Evolutionary conservation across 2,888 invertebrate species (phyloP), one percentile per base, ranked within the genome.

Genomic region (Pedicia rivosa): DNA sequence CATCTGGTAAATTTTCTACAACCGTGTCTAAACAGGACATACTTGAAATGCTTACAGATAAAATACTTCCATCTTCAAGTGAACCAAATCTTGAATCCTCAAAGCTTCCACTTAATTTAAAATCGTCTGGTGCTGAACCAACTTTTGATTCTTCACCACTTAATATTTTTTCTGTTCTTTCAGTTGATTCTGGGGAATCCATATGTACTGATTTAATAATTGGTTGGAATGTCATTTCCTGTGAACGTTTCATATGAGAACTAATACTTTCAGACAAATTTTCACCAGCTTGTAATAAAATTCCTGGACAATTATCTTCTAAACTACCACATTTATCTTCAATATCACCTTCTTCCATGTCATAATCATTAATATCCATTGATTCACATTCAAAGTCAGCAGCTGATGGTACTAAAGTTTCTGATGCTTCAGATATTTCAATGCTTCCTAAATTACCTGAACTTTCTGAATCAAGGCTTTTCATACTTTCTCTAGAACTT

Each of bases 401-500:
- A 7, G 82, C 79, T 3, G 94, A 91, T 10, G 91, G 87, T 8
- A 95, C 80, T 7, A 95, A 62, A 2, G 94, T 95, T 63, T 92
- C 92, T 2, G 91, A 91, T 17, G 81, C 69, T 58, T 94, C 92
- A 22, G 91, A 91, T 25, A 87, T 76, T 62, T 90, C 90, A 43
- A 88, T 74, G 52, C 88, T 88, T 2, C 81, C 87, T 39, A 90
- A 66, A 56, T 88, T 81, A 13, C 86, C 87, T 1, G 88, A 88
- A 44, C 82, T 84, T 58, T 88, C 80, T 2, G 88, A 90, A 52
- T 87, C 86, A 29, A 90, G 64, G 40, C 88, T 88, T 53, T 78
- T 84, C 78, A 87, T 83, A 43, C 88, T 88, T 53, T 86, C 87
- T 47, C 82, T 74, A 1, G 88, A 87, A 53, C 87, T 86, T n/a